Evolutionary conservation across 2,888 invertebrate species (phyloP), one percentile per base, ranked within the genome.

Genomic region (Tridacna crocea): DNA sequence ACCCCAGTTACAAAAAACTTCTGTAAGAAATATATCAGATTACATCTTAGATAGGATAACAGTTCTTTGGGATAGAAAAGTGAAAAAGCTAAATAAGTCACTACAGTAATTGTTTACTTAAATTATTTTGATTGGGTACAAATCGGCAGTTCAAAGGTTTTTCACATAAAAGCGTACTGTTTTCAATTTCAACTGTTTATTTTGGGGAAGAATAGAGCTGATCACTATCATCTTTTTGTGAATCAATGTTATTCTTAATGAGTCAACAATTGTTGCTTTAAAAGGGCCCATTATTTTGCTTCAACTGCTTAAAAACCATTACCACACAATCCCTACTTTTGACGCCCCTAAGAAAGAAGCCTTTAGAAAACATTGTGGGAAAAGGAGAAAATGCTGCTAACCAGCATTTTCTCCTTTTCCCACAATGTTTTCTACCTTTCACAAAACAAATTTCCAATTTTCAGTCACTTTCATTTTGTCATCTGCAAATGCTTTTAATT

Each of bases 161-260:
- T 70, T 55, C 22, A 51, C 48, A 48, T 70, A 70, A 15, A 47
- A 70, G 55, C 24, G 51, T 51, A 70, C 19, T 70, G 70, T 70
- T 70, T 70, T 70, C 70, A 12, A 47, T 70, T 51, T 70, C 48
- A 24, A 51, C 47, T 51, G 70, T 70, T 22, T 51, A 51, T 51
- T 51, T 15, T 70, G 27, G 51, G 3, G 46, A 22, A 70, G 48
- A 70, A 70, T 51, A 70, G n/a, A 70, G 26, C 70, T 70, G 70
- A 70, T 70, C 51, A 22, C 51, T 70, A 70, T 70, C 70, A 47
- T 48, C n/a, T n/a, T 46, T 51, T 48, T n/a, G 51, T 47, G n/a
- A 70, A 70, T 70, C 70, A 70, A 51, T 70, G 70, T 70, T 70
- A 51, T 70, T 70, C 51, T 70, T 51, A 22, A 47, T 70, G 70